phyloP scores from a whole-genome alignment of 2,113 vertebrate species.

The Oncorhynchus keta region DNA sequence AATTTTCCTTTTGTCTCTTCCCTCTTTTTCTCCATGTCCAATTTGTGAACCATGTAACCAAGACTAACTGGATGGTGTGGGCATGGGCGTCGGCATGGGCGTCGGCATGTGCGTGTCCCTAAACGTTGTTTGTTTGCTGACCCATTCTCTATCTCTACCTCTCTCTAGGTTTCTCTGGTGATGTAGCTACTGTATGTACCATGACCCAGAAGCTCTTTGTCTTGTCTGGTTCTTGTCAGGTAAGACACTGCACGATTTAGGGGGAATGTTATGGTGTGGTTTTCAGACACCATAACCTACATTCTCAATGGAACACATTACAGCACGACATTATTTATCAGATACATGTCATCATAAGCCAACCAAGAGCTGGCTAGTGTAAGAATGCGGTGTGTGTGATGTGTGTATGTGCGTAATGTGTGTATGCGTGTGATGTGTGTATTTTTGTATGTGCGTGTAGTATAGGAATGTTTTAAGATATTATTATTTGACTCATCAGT shows the following conservation, averaged over 20 bases:
- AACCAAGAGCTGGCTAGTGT: too few species aligned
- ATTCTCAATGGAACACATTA: too few species aligned
- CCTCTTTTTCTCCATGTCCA: background rate
- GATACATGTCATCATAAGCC: too few species aligned
- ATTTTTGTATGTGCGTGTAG: background rate
- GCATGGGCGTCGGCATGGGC: background rate
- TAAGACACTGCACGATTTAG: background rate
- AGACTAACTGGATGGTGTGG: background rate
- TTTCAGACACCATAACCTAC: too few species aligned
- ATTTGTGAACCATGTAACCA: background rate
- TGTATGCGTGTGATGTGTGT: too few species aligned
- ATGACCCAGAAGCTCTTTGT: slow-evolving; percentile 41
- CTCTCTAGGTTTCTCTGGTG: slow-evolving; percentile 48
- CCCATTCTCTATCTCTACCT: background rate
- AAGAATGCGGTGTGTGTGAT: too few species aligned
- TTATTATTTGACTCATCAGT: slow-evolving; percentile 52
- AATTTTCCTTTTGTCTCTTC: background rate
- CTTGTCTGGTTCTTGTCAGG: slow-evolving; percentile 6
- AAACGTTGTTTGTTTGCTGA: slow-evolving; percentile 15
- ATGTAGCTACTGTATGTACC: slow-evolving; percentile 53
- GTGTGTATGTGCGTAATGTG: too few species aligned
- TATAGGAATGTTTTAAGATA: slow-evolving; percentile 38
- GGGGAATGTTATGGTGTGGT: background rate
- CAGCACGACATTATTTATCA: too few species aligned
- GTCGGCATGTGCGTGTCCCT: background rate